phyloP scores from a whole-genome alignment of 2,113 vertebrate genomes.

The Callocephalon fimbriatum region DNA sequence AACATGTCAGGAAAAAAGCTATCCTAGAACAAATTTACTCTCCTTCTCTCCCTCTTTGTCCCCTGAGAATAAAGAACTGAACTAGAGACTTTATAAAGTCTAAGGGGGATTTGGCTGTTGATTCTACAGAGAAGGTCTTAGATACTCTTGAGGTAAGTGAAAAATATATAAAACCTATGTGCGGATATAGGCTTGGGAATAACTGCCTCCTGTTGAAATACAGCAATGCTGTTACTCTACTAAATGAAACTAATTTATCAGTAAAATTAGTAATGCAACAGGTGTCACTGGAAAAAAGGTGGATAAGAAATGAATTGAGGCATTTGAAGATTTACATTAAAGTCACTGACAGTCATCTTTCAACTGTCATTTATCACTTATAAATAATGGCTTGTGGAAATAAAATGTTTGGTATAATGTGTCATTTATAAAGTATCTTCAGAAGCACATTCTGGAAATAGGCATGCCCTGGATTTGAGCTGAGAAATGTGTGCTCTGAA shows the following conservation, averaged over 20 bases:
- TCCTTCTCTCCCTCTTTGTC: background rate
- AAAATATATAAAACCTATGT: background rate
- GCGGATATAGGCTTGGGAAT: background rate
- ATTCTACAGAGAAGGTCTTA: background rate
- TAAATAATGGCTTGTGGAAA: background rate
- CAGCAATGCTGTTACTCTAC: background rate
- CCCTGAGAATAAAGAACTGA: background rate
- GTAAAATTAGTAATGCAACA: background rate
- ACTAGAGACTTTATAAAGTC: background rate
- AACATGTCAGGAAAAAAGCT: background rate
- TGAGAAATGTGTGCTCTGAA: background rate
- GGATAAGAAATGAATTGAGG: background rate
- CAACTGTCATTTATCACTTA: background rate
- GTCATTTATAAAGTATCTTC: background rate
- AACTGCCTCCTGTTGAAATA: background rate
- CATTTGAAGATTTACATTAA: background rate
- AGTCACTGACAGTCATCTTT: background rate
- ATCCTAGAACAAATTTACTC: background rate
- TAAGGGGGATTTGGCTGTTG: background rate
- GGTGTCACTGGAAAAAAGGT: background rate
- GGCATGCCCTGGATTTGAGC: background rate
- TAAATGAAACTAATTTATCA: conserved; percentile 5
- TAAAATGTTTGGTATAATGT: background rate
- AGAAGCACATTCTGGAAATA: background rate
- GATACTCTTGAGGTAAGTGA: background rate